These are phyloP conservation scores for Aphelenchoides fujianensis DNA, from an alignment of 1,140 invertebrate species.

Conservation along the genomic window DNA sequence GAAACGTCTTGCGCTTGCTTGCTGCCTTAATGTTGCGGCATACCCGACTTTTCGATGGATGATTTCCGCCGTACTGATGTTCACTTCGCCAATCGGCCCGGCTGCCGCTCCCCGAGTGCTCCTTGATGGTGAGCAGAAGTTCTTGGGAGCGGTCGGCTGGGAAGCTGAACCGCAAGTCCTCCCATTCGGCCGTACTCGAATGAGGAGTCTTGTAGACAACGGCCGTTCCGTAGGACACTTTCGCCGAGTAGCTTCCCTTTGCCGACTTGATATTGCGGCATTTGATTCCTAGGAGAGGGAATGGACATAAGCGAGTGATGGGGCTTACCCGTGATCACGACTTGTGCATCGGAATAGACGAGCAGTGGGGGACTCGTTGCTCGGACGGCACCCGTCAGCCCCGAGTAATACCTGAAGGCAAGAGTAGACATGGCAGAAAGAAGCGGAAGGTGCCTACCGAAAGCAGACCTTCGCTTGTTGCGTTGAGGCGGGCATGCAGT, in stretches of 20 bases:
- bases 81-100: constrained; percentile 43
- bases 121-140: constrained; percentile 53
- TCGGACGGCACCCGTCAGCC: constrained; percentile 60
- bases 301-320: constrained; percentile 9
- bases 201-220: constrained; percentile 28
- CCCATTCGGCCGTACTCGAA: constrained; percentile 30
- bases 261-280: constrained; percentile 21
- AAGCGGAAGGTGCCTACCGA: constrained; percentile 18
- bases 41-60: constrained; percentile 35
- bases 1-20: too few species aligned
- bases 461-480: constrained; percentile 27
- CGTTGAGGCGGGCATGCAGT: not conserved
- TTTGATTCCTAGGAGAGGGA: constrained; percentile 24
- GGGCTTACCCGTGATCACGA: constrained; percentile 31
- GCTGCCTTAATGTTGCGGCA: too few species aligned
- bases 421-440: constrained; percentile 41
- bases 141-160: constrained; percentile 41
- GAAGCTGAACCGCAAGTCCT: constrained; percentile 40
- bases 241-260: constrained; percentile 38
- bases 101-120: constrained; percentile 18
- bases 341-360: constrained; percentile 49
- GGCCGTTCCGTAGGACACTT: constrained; percentile 25
- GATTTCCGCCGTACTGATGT: constrained; percentile 37
- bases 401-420: constrained; percentile 65
- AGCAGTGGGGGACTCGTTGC: constrained; percentile 63